Conservation (phyloP, 1,140 invertebrate species). For the Bacillus rossius region DNA sequence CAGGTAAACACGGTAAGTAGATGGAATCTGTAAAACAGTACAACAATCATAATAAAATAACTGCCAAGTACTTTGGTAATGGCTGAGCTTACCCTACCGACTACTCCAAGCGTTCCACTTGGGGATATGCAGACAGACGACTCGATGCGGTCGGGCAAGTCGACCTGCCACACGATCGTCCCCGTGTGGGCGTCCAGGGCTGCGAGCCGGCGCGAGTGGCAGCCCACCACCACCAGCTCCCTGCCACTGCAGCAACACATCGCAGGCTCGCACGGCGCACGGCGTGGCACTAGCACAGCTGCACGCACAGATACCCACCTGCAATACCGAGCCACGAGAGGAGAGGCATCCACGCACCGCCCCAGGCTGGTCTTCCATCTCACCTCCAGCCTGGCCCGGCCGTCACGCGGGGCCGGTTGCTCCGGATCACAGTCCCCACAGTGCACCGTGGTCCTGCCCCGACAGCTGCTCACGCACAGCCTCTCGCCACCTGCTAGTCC, state of each 20-base stretch:
- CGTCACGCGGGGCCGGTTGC: too few species aligned
- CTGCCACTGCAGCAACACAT: conserved; percentile 38
- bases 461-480: neutral
- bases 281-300: too few species aligned
- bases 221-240: conserved; percentile 46
- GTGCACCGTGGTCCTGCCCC: neutral
- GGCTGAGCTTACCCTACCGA: conserved; percentile 36
- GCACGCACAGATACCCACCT: conserved; percentile 47
- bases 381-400: conserved; percentile 16
- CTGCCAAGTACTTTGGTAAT: too few species aligned
- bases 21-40: too few species aligned
- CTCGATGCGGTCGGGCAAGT: conserved; percentile 50
- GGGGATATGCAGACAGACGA: conserved; percentile 45
- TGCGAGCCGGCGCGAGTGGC: conserved; percentile 54
- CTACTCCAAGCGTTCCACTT: conserved; percentile 37
- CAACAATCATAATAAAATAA: too few species aligned
- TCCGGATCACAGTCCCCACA: too few species aligned
- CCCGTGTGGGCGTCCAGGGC: conserved; percentile 44
- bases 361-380: conserved; percentile 54
- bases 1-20: too few species aligned
- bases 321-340: conserved; percentile 46
- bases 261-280: conserved; percentile 24
- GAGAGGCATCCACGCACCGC: conserved; percentile 68
- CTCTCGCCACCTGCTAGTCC: neutral
- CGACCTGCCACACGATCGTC: conserved; percentile 36